These are phyloP conservation scores for Amyelois transitella DNA, from an alignment of 1,140 invertebrate species.

Conservation along the genomic window DNA sequence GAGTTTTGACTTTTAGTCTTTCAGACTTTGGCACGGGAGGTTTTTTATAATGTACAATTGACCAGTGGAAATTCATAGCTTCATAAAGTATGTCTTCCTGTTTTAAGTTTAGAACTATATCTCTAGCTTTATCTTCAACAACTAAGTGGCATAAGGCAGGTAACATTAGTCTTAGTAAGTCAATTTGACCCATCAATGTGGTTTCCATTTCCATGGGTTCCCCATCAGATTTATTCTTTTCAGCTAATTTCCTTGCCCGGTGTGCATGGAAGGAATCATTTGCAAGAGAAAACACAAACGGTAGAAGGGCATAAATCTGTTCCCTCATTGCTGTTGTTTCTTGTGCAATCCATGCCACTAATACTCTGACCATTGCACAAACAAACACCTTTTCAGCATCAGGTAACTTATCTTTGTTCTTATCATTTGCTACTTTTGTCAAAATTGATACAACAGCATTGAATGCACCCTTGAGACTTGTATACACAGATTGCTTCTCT, in stretches of 20 bases:
- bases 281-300: constrained; percentile 84
- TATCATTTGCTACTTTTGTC: constrained; percentile 82
- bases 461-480: constrained; percentile 92
- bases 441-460: constrained; percentile 86
- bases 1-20: constrained; percentile 81
- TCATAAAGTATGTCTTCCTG: constrained; percentile 88
- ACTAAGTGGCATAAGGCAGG: constrained; percentile 92
- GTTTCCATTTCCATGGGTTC: constrained; percentile 72
- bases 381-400: constrained; percentile 84
- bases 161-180: constrained; percentile 87
- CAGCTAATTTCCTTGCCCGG: constrained; percentile 77
- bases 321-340: constrained; percentile 92
- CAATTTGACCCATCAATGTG: constrained; percentile 78
- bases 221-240: constrained; percentile 76
- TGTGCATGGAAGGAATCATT: constrained; percentile 88
- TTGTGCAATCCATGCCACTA: constrained; percentile 92
- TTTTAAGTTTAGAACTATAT: constrained; percentile 85
- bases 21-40: constrained; percentile 86
- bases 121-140: constrained; percentile 89
- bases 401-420: constrained; percentile 77
- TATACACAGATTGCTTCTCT: constrained; percentile 92
- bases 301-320: constrained; percentile 86
- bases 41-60: constrained; percentile 89
- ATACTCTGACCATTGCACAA: constrained; percentile 86
- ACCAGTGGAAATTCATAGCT: constrained; percentile 88